phyloP scores from a whole-genome alignment of 2,888 invertebrate genomes.

The Lithophane ornitopus region DNA sequence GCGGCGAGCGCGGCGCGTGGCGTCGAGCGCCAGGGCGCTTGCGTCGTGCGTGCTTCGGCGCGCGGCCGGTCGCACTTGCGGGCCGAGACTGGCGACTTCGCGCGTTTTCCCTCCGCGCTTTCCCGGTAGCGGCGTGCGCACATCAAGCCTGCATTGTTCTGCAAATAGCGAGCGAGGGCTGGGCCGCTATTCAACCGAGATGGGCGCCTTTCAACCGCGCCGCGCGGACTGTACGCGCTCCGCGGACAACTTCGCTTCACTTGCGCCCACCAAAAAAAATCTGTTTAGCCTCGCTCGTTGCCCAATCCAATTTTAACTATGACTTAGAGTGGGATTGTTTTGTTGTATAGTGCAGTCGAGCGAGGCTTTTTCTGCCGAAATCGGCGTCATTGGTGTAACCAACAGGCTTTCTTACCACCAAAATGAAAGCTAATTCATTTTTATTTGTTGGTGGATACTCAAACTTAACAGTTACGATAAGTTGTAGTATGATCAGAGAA shows the following conservation, averaged over 20 bases:
- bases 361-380: constrained; percentile 1
- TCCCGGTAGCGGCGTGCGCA: constrained; percentile 89
- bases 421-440: background rate
- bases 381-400: background rate
- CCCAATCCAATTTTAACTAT: constrained; percentile 69
- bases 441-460: background rate
- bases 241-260: constrained; percentile 73
- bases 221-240: constrained; percentile 76
- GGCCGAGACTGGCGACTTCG: constrained; percentile 85
- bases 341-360: constrained; percentile 40
- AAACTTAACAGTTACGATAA: background rate
- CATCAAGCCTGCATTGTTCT: constrained; percentile 89
- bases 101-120: constrained; percentile 88
- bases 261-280: constrained; percentile 66
- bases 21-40: constrained; percentile 88
- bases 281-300: constrained; percentile 73
- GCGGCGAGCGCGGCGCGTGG: constrained; percentile 86
- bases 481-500: background rate
- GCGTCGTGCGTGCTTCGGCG: constrained; percentile 84
- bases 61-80: constrained; percentile 88
- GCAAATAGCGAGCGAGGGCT: constrained; percentile 88
- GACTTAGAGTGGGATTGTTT: constrained; percentile 50
- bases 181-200: constrained; percentile 82
- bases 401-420: background rate
- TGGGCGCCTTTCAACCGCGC: constrained; percentile 67